Conservation (phyloP, 1,140 invertebrate species). For the Lepidurus arcticus region DNA sequence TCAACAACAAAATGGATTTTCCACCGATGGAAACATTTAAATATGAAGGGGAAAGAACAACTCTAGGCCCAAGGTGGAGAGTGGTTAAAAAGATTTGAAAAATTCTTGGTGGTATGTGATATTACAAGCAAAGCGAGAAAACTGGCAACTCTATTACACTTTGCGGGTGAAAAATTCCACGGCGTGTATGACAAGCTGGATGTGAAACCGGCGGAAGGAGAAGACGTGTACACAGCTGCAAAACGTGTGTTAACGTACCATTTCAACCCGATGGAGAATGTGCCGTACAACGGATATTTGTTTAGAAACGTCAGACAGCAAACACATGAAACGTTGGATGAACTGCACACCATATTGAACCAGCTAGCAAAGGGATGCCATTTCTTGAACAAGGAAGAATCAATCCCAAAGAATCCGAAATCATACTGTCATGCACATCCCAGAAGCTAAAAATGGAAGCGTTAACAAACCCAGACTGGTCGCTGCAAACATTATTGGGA, state of each 20-base stretch:
- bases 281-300: not conserved
- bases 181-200: not conserved
- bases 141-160: slow-evolving; percentile 34
- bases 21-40: too few relatives aligned
- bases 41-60: too few relatives aligned
- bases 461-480: too few relatives aligned
- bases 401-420: not conserved
- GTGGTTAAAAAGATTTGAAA: slow-evolving; percentile 32
- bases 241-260: not conserved
- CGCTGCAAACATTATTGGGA: too few relatives aligned
- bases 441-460: too few relatives aligned
- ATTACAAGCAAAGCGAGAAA: slow-evolving; percentile 28
- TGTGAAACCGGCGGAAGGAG: not conserved
- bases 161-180: slow-evolving; percentile 28
- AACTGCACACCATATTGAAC: not conserved
- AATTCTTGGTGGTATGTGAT: slow-evolving; percentile 22
- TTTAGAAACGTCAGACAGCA: not conserved
- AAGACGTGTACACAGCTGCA: not conserved
- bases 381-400: slow-evolving; percentile 14
- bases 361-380: not conserved
- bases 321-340: not conserved
- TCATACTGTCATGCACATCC: not conserved
- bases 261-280: not conserved
- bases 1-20: too few relatives aligned
- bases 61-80: not conserved